Conservation (phyloP, 1,140 invertebrate species). For the Drosophila fuyamai region DNA sequence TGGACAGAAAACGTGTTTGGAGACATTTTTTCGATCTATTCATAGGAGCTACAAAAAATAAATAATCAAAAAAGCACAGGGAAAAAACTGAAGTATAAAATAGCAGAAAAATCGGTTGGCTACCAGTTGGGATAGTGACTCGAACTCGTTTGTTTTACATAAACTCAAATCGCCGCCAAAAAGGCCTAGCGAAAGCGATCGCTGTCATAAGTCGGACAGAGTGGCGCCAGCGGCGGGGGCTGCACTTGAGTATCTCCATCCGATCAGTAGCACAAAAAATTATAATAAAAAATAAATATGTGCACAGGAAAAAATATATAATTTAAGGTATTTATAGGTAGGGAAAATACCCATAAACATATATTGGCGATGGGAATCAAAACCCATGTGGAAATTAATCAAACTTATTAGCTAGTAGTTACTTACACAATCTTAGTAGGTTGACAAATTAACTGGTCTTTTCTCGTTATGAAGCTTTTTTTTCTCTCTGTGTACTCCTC, state of each 20-base stretch:
- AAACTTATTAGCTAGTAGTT: too few relatives aligned
- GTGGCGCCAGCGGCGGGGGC: conserved; percentile 56
- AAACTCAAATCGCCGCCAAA: conserved; percentile 63
- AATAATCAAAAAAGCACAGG: conserved; percentile 20
- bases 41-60: conserved; percentile 47
- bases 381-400: too few relatives aligned
- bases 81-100: conserved; percentile 16
- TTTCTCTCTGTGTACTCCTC: conserved; percentile 1
- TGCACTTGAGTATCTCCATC: conserved; percentile 34
- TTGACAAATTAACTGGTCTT: too few relatives aligned
- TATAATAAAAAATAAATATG: conserved; percentile 11
- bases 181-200: conserved; percentile 75
- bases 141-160: conserved; percentile 78
- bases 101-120: conserved; percentile 27
- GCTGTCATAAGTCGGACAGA: conserved; percentile 56
- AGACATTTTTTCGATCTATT: conserved; percentile 75
- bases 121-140: conserved; percentile 59
- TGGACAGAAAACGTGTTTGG: conserved; percentile 55
- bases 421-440: too few relatives aligned
- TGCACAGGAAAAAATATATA: conserved; percentile 4
- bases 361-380: too few relatives aligned
- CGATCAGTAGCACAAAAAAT: conserved; percentile 28
- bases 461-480: too few relatives aligned
- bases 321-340: too few relatives aligned
- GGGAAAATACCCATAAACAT: too few relatives aligned